Percentiles rank a stretch among this genome's conserved stretches.
phyloP scores from a whole-genome alignment of 2,113 vertebrate genomes.

The Rhombomys opimus region DNA sequence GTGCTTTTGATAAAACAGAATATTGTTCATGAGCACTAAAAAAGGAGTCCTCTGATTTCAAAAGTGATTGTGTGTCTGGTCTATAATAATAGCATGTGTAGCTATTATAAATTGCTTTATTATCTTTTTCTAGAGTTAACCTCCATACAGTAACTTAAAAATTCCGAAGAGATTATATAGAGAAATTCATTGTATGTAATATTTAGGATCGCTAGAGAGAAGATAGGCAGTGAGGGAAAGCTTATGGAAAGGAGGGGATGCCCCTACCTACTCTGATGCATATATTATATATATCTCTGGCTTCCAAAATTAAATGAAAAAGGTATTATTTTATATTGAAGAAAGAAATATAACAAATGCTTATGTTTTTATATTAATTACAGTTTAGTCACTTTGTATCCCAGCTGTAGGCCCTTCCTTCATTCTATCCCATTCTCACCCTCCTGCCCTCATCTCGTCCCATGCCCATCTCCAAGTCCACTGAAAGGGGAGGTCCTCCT shows the following conservation, averaged over 20 bases:
- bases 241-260: not conserved
- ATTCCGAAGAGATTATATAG: not conserved
- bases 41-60: constrained; percentile 59
- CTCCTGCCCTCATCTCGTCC: too few species aligned
- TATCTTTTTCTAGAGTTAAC: not conserved
- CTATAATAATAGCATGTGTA: not conserved
- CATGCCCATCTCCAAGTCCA: too few species aligned
- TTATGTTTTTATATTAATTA: not conserved
- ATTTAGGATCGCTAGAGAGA: not conserved
- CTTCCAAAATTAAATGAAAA: not conserved
- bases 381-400: too few species aligned
- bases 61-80: constrained; percentile 49
- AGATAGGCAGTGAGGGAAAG: not conserved
- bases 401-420: too few species aligned
- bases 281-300: not conserved
- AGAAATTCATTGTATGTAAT: not conserved
- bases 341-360: not conserved
- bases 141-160: not conserved
- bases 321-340: not conserved
- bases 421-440: too few species aligned
- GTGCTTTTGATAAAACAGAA: constrained; percentile 78
- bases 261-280: not conserved
- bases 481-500: too few species aligned
- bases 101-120: not conserved
- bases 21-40: constrained; percentile 70